phyloP scores from a whole-genome alignment of 2,113 vertebrate genomes.

The Neomonachus schauinslandi region DNA sequence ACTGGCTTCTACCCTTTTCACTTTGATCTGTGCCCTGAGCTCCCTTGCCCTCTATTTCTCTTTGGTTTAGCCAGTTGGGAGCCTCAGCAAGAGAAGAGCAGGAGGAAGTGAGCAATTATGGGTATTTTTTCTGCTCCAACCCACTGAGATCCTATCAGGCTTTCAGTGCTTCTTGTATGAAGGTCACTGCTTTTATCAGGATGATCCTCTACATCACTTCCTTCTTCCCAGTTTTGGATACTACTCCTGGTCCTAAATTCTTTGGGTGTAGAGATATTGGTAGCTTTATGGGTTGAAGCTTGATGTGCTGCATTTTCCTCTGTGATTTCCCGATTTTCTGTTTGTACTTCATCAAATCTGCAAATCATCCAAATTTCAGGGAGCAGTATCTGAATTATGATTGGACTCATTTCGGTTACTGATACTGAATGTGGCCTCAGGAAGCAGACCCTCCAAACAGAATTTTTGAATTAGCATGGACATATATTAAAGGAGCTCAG shows the following conservation, averaged over 20 bases:
- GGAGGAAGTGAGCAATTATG: background rate
- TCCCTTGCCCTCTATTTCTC: background rate
- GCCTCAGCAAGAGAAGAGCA: background rate
- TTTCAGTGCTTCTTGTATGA: background rate
- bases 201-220: background rate
- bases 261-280: background rate
- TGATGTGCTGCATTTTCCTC: background rate
- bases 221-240: background rate
- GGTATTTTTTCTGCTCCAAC: background rate
- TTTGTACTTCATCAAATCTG: background rate
- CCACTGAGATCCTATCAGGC: rapidly evolving
- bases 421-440: background rate
- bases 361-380: background rate
- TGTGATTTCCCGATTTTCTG: background rate
- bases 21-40: background rate
- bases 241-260: background rate
- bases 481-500: background rate
- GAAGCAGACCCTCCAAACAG: background rate
- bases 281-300: background rate
- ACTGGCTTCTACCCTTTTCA: background rate
- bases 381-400: background rate
- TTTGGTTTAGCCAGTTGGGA: background rate
- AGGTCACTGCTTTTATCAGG: background rate
- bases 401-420: background rate
- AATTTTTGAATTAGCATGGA: background rate